Evolutionary conservation across 2,797 vertebrate genomes (phyloP), one percentile per base, ranked within the genome.

Genomic region (Alcedo atthis): DNA sequence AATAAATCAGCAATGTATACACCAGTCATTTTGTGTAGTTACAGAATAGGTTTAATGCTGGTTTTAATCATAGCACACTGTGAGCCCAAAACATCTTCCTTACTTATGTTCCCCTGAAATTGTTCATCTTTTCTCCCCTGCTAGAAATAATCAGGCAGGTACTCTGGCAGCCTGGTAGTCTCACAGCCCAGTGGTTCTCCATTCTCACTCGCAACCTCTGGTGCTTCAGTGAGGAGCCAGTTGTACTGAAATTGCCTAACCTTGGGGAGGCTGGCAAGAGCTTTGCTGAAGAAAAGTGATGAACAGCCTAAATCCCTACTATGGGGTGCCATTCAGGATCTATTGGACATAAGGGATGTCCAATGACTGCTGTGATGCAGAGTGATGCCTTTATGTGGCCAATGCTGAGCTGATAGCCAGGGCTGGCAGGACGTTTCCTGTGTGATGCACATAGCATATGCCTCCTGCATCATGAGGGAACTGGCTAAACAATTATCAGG

Each of bases 221-320:
- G 33, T 0, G 1, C 26, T 33, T 30, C 16, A 14, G 1, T 1
- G 8, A 35, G 71, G 19, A 40, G 24, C 12, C 4, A 3, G 46
- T 69, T 69, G 13, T 37, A 13, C 5, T 17, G 71, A 43, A 74
- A 67, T 15, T 33, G 51, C 63, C 66, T 4, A 7, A 6, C 4
- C 1, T 7, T 32, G 57, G 17, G 46, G 18, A 79, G 26, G 21
- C 26, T 75, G 64, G 22, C 45, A 30, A 58, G 66, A 54, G 55
- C 46, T 57, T 32, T n/a, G 48, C 53, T 37, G 2, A 32, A 55
- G 22, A 59, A 53, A 54, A 62, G 61, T 25, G 20, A 0, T 1
- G 61, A 20, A 22, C 8, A 43, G 45, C 16, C 3, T 4, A 54
- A 22, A 18, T 4, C 30, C 49, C 17, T 42, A 61, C 3, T n/a